Base-by-base conservation (phyloP, 1,140 invertebrate species). In the Agrilus planipennis region DNA sequence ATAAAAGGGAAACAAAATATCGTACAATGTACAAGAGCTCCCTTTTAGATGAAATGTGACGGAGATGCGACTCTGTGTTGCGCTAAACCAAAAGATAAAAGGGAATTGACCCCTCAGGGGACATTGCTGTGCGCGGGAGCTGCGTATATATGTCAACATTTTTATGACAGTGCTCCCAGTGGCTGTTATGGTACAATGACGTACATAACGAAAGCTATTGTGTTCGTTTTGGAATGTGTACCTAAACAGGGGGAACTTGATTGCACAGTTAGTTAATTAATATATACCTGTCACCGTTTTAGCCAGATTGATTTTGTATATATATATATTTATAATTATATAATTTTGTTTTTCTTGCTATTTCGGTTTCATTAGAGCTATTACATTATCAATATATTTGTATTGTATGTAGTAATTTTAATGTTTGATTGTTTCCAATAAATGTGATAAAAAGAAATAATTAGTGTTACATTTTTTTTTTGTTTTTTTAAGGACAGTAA, bases 141-240 rank as follows among this genome's bases (percentile, higher is more conserved):
- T 25, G 89, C 86, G 0, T 89, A 84, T 44, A 89, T 99, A 44
- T 98, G 94, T 64, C 86, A 90, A 64, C 89, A 95, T 65, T 88
- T 99, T 57, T 99, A 97, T 63, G 95, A 99, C 62, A 89, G 84
- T 61, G 94, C 95, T 14, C 95, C 95, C 4, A 95, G 90, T 62
- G 95, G 95, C 28, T 82, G 81, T 55, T 97, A 79, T 65, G 95
- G 95, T 39, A 97, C 94, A 12, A 96, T 97, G 89, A 94, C 91
- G 1, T 99, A 98, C 55, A 76, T 99, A 52, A 87, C 90, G 19
- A 76, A 89, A 53, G 86, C 91, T 1, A 75, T 90, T 11, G 82
- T 84, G 27, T 64, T 71, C 0, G 69, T 79, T 14, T 68, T 90
- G 18, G 78, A 86, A 53, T 81, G 78, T 56, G 66, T 86, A 49